A percentile compares a stretch with the other conserved stretches of the same genome.
phyloP scores from a whole-genome alignment of 2,797 vertebrate species.

The Sylvilagus floridanus region DNA sequence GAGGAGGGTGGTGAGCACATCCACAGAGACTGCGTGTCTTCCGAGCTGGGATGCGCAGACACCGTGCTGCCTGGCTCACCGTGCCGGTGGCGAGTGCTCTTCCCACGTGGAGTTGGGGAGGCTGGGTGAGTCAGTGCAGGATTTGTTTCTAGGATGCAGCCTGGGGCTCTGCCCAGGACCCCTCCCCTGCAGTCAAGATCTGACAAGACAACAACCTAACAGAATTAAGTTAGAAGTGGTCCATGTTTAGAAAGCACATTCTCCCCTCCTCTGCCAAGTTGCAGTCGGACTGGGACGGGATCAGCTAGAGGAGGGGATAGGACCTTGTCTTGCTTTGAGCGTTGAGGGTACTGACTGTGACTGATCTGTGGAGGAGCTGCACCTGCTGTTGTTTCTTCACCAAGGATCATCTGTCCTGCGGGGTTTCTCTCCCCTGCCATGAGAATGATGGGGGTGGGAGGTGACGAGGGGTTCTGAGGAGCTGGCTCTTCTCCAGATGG shows the following conservation, averaged over 20 bases:
- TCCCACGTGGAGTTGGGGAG: rapidly evolving
- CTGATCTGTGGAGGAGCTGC: background rate
- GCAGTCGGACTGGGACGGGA: background rate
- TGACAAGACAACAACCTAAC: background rate
- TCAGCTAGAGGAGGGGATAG: background rate
- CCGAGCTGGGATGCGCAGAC: background rate
- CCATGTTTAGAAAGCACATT: background rate
- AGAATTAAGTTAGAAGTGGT: background rate
- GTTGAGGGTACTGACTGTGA: rapidly evolving
- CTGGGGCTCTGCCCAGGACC: background rate
- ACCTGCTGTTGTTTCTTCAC: background rate
- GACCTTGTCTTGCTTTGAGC: background rate
- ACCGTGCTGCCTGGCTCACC: rapidly evolving
- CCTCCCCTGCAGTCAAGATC: background rate
- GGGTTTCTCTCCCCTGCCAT: too few species aligned
- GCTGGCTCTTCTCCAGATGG: background rate
- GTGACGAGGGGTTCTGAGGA: rapidly evolving
- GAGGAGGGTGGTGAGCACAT: rapidly evolving
- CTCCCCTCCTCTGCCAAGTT: rapidly evolving
- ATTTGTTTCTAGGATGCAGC: background rate
- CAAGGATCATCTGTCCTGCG: rapidly evolving
- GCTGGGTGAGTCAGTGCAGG: background rate
- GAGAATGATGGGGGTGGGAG: rapidly evolving
- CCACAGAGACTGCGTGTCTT: rapidly evolving
- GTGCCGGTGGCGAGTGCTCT: background rate